Evolutionary conservation across 1,140 invertebrate genomes (phyloP).

Genomic region (Chlorops oryzae): DNA sequence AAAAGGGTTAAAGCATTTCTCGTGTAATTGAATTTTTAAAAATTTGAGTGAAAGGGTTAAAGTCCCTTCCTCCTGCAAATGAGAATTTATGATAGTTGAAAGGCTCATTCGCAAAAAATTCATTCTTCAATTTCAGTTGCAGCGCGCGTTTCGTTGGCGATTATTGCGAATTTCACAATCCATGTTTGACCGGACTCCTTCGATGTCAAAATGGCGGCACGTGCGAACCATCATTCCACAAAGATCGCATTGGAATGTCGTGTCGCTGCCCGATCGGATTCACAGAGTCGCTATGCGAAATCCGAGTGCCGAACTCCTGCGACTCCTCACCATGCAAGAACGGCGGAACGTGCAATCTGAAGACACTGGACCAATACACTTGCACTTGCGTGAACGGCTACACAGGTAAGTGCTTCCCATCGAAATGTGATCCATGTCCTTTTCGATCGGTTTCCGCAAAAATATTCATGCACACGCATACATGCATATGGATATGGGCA

Average conservation of each 20-base stretch:
- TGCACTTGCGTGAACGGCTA: conserved; percentile 79
- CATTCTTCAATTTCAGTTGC: conserved; percentile 65
- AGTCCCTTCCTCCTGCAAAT: no score
- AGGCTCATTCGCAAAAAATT: no score
- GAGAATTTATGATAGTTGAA: no score
- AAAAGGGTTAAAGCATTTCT: no score
- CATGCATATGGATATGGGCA: no score
- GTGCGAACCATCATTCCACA: conserved; percentile 65
- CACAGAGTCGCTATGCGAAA: conserved; percentile 88
- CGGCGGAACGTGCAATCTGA: conserved; percentile 76
- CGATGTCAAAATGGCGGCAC: conserved; percentile 90
- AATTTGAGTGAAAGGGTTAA: no score
- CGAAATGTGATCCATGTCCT: no score
- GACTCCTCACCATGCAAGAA: conserved; percentile 81
- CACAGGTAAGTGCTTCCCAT: conserved; percentile 73
- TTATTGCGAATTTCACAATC: conserved; percentile 89
- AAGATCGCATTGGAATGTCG: conserved; percentile 68
- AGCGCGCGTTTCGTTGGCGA: conserved; percentile 84
- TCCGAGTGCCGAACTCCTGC: conserved; percentile 81
- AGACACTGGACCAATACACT: conserved; percentile 68
- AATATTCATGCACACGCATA: no score
- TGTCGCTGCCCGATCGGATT: conserved; percentile 87
- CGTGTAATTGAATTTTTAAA: no score
- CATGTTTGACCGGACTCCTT: conserved; percentile 73
- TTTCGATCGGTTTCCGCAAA: no score